Evolutionary conservation across 2,797 vertebrate genomes (phyloP).

Genomic region (Crax fasciolata): DNA sequence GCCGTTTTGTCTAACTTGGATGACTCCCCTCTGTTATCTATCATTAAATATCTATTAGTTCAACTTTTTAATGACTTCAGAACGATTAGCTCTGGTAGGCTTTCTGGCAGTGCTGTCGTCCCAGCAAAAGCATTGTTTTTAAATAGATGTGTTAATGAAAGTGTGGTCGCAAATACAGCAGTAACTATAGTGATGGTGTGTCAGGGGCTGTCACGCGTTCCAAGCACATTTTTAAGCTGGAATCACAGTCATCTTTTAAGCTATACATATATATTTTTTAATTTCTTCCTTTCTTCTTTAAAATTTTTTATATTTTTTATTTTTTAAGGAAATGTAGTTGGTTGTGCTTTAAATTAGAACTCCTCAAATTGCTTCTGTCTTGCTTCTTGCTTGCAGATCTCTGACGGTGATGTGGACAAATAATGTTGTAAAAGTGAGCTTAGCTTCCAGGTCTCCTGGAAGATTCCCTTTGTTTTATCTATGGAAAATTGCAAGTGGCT

Average conservation of each 20-base stretch:
- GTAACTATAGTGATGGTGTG: slow-evolving; percentile 45
- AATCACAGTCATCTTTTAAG: slow-evolving; percentile 52
- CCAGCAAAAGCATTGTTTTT: slow-evolving; percentile 53
- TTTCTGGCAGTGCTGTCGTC: slow-evolving; percentile 23
- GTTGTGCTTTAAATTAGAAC: slow-evolving; percentile 16
- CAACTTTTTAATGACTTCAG: slow-evolving; percentile 48
- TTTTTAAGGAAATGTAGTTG: neutral
- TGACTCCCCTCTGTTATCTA: slow-evolving; percentile 27
- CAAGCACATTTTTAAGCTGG: slow-evolving; percentile 60
- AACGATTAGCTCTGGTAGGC: slow-evolving; percentile 30
- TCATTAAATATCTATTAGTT: slow-evolving; percentile 55
- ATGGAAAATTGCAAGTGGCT: slow-evolving; percentile 4
- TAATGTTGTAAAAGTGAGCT: neutral
- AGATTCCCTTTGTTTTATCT: slow-evolving; percentile 4
- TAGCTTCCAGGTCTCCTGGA: neutral
- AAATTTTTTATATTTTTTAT: neutral
- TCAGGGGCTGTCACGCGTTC: slow-evolving; percentile 42
- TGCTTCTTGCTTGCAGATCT: neutral
- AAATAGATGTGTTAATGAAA: slow-evolving; percentile 46
- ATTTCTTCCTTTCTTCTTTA: neutral
- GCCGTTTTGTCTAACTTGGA: slow-evolving; percentile 58
- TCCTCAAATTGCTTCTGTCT: neutral
- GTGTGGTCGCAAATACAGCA: slow-evolving; percentile 18
- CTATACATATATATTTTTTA: neutral
- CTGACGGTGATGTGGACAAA: neutral